phyloP scores from a whole-genome alignment of 2,888 invertebrate species.

The Augiades crinisus region DNA sequence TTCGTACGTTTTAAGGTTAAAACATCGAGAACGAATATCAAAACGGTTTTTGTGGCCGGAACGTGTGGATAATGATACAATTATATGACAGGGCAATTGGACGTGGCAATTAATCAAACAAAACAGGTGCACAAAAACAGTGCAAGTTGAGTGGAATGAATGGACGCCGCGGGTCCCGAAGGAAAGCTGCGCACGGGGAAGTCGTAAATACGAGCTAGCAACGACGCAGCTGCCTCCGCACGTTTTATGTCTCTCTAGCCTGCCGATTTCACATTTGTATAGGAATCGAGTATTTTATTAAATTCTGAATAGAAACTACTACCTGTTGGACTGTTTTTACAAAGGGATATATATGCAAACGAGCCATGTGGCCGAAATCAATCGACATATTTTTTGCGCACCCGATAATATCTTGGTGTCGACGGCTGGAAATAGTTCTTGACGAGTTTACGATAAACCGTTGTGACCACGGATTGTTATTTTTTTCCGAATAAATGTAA shows the following conservation, averaged over 20 bases:
- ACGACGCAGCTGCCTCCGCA: slow-evolving; percentile 55
- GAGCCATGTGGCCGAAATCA: slow-evolving; percentile 24
- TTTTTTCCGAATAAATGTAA: slow-evolving; percentile 11
- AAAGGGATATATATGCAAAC: slow-evolving; percentile 22
- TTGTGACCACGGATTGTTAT: slow-evolving; percentile 1
- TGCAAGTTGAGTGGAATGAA: slow-evolving; percentile 32
- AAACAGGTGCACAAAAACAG: slow-evolving; percentile 63
- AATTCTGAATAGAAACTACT: slow-evolving; percentile 23
- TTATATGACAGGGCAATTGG: slow-evolving; percentile 62
- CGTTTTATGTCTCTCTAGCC: slow-evolving; percentile 38
- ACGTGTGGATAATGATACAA: slow-evolving; percentile 37
- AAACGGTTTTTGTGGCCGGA: slow-evolving; percentile 15
- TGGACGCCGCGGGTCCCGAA: slow-evolving; percentile 47
- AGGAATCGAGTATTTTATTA: slow-evolving; percentile 36
- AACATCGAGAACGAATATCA: slow-evolving; percentile 18
- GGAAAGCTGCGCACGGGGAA: slow-evolving; percentile 65
- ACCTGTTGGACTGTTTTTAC: slow-evolving; percentile 20
- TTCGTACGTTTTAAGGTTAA: slow-evolving; percentile 21
- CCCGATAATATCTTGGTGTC: slow-evolving; percentile 18
- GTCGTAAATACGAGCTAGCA: slow-evolving; percentile 60
- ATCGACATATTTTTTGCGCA: slow-evolving; percentile 25
- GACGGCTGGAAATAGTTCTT: slow-evolving; percentile 10
- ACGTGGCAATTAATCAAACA: slow-evolving; percentile 64
- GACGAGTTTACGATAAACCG: slow-evolving; percentile 9
- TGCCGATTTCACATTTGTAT: slow-evolving; percentile 50